A percentile compares a stretch with the other conserved stretches of the same genome.
Evolutionary conservation across 2,888 invertebrate genomes (phyloP).

Genomic region (Nomada lathburiana): DNA sequence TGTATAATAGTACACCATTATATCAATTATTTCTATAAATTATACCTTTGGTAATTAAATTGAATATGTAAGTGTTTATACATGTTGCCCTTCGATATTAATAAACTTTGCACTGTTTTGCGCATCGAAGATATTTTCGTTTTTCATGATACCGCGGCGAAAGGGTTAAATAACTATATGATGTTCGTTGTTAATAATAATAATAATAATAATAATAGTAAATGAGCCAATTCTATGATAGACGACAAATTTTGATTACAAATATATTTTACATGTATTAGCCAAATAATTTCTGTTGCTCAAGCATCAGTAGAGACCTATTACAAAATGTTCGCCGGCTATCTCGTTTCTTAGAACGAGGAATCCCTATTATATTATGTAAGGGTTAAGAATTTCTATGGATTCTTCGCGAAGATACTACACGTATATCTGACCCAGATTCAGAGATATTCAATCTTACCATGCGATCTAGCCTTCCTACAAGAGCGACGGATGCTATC

Average conservation of each 20-base stretch:
- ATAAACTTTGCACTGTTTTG: no score
- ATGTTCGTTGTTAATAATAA: no score
- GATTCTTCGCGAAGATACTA: slow-evolving; percentile 16
- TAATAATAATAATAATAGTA: no score
- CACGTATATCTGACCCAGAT: slow-evolving; percentile 49
- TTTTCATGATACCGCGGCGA: no score
- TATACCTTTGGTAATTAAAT: no score
- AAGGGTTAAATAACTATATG: no score
- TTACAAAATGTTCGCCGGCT: slow-evolving; percentile 29
- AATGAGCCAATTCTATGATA: no score
- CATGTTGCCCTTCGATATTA: no score
- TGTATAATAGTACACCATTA: no score
- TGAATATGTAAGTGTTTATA: no score
- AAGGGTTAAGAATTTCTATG: slow-evolving; percentile 26
- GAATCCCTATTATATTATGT: slow-evolving; percentile 27
- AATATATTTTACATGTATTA: background rate
- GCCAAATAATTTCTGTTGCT: background rate
- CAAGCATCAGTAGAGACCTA: background rate
- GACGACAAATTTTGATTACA: background rate
- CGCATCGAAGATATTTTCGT: no score
- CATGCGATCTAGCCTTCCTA: slow-evolving; percentile 36
- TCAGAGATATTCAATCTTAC: slow-evolving; percentile 49
- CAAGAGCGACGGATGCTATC: slow-evolving; percentile 37
- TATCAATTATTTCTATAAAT: no score
- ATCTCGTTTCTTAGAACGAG: slow-evolving; percentile 29